These are phyloP conservation scores for Camptogramma bilineatum DNA, from an alignment of 2,888 invertebrate species.

Conservation along the genomic window DNA sequence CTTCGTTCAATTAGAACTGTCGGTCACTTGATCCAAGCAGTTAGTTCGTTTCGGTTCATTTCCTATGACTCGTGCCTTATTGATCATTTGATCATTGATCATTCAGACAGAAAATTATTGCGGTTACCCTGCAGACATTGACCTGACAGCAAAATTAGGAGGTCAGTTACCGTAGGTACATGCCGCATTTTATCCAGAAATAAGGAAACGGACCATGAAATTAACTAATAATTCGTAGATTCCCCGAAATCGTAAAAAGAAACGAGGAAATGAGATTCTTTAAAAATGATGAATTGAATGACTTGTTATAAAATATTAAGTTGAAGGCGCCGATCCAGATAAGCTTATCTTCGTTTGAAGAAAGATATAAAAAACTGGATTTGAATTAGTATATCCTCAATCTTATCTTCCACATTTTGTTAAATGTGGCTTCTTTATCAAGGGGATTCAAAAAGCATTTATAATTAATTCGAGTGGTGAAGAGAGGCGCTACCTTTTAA, in stretches of 20 bases:
- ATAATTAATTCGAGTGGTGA: conserved; percentile 58
- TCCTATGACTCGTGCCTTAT: conserved; percentile 74
- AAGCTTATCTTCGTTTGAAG: conserved; percentile 64
- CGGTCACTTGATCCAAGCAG: conserved; percentile 2
- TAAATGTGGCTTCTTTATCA: conserved; percentile 71
- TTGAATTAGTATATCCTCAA: conserved; percentile 73
- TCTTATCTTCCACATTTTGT: conserved; percentile 68
- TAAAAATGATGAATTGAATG: conserved; percentile 47
- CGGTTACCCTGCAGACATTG: conserved; percentile 65
- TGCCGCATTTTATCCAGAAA: conserved; percentile 49
- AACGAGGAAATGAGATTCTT: conserved; percentile 10
- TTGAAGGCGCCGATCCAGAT: conserved; percentile 60
- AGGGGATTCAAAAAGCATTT: conserved; percentile 65
- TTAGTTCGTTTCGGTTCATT: conserved; percentile 56
- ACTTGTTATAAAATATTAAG: conserved; percentile 48
- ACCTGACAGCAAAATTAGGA: conserved; percentile 58
- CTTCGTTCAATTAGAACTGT: too few relatives aligned
- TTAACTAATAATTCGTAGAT: conserved; percentile 35
- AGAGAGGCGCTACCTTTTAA: conserved; percentile 71
- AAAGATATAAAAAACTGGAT: conserved; percentile 66
- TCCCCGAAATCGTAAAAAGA: conserved; percentile 8
- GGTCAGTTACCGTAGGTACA: conserved; percentile 64
- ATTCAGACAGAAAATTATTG: conserved; percentile 79
- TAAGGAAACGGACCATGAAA: conserved; percentile 51
- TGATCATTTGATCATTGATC: too few relatives aligned